Base-by-base conservation (phyloP, 2,113 vertebrate species). In the Tragelaphus buxtoni region DNA sequence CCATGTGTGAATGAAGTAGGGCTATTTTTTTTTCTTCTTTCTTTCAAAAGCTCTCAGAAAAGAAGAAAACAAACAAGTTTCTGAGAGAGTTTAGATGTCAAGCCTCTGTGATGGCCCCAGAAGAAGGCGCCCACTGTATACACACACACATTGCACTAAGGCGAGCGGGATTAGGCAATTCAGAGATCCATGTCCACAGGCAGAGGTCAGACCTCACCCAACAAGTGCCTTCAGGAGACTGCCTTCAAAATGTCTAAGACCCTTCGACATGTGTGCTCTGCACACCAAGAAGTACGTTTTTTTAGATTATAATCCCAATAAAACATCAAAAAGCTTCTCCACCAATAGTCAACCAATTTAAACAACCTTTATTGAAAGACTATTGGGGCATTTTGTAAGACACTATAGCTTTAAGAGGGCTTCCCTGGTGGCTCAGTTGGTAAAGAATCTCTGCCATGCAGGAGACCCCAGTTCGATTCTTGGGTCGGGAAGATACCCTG, bases 31-130 rank as follows among this genome's bases (percentile, higher is more conserved):
- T 55, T 87, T 90, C 88, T 55, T 45, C 42, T 42, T 56, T 63
- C 51, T 92, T 87, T 83, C 84, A 69, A 86, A 94, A 92, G 42
- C 81, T 87, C 79, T 74, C 32, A 72, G 63, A 76, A 96, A 86
- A 72, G 3, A 76, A 94, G 53, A 77, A 88, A 94, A 88, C 42
- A 87, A 69, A 76, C 81, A 94, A 30, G 39, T 65, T 96, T 90
- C 53, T 72, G 45, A 94, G 51, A 39, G 18, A 77, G n/a, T 85
- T 91, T 63, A 83, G 32, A 53, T 63, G 53, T 12, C n/a, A 92
- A 35, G 17, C 53, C 30, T 90, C 63, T 69, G 63, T 55, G 51
- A 17, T 8, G 53, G 26, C 30, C 39, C 65, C 88, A 61, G n/a
- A 95, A 74, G 63, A 83, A 79, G 56, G 61, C 17, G 69, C 86